Evolutionary conservation across 2,797 vertebrate species (phyloP).

Genomic region (Acipenser oxyrinchus): DNA sequence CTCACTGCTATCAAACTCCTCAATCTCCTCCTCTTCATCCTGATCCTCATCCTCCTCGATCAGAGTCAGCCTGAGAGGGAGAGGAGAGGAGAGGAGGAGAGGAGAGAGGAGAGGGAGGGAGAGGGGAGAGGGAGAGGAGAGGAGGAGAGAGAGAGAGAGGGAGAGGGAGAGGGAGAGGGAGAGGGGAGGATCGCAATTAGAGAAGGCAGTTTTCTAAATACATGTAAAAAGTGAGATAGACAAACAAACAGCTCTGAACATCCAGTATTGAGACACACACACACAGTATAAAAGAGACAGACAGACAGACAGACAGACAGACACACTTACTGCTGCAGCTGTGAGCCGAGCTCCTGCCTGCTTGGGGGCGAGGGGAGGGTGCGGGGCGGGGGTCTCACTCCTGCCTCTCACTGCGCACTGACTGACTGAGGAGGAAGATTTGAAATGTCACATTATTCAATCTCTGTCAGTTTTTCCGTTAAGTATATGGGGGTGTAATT

Average conservation of each 20-base stretch:
- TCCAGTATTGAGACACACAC: not conserved
- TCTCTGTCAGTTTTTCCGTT: not conserved
- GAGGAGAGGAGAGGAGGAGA: no score
- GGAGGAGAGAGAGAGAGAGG: no score
- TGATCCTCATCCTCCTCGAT: slow-evolving; percentile 45
- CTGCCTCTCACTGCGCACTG: slow-evolving; percentile 27
- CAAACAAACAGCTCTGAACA: not conserved
- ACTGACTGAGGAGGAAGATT: slow-evolving; percentile 24
- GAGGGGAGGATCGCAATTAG: not conserved
- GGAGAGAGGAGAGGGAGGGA: no score
- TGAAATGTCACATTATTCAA: no score
- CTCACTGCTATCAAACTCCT: slow-evolving; percentile 37
- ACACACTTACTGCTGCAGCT: slow-evolving; percentile 48
- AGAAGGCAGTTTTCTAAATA: no score
- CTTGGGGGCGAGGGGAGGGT: slow-evolving; percentile 10
- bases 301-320: not conserved
- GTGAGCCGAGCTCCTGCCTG: slow-evolving; percentile 36
- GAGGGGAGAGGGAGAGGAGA: no score
- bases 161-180: no score
- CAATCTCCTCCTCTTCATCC: slow-evolving; percentile 42
- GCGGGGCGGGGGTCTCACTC: not conserved
- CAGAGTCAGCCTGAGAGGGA: slow-evolving; percentile 54
- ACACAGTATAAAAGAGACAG: not conserved
- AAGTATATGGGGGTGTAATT: not conserved
- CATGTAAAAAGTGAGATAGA: not conserved